Conservation (phyloP, 2,113 vertebrate species). For the Podiceps cristatus region DNA sequence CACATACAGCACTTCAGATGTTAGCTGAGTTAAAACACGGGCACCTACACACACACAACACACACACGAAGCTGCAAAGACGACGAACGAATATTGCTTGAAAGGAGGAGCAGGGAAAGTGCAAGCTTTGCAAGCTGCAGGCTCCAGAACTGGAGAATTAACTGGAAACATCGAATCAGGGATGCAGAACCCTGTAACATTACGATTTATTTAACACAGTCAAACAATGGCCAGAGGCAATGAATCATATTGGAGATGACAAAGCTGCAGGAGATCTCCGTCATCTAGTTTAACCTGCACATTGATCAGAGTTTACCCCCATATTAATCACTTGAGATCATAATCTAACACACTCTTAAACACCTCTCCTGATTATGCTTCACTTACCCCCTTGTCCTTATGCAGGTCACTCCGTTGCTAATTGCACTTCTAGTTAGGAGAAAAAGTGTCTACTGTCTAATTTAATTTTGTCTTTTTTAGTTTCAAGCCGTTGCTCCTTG, state of each 20-base stretch:
- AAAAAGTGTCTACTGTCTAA: constrained; percentile 41
- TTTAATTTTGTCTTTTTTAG: constrained; percentile 65
- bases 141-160: constrained; percentile 9
- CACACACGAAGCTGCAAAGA: not conserved
- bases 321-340: constrained; percentile 38
- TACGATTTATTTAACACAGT: constrained; percentile 35
- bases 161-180: constrained; percentile 36
- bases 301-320: constrained; percentile 47
- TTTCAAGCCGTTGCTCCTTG: constrained; percentile 75
- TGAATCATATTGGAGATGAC: constrained; percentile 14
- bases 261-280: constrained; percentile 38
- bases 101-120: not conserved
- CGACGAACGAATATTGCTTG: rapidly evolving
- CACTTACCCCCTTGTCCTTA: constrained; percentile 68
- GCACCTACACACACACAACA: not conserved
- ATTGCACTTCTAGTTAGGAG: constrained; percentile 62
- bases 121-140: constrained; percentile 11
- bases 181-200: constrained; percentile 44
- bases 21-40: not conserved
- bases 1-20: not conserved
- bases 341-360: constrained; percentile 64
- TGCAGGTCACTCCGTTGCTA: constrained; percentile 33
- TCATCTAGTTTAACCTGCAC: constrained; percentile 41
- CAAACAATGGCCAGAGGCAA: constrained; percentile 5
- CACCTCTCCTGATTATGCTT: constrained; percentile 60